These are phyloP conservation scores for Zoanthus gigantus DNA, from an alignment of 92 coral and sea anemone genomes.

Conservation along the genomic window DNA sequence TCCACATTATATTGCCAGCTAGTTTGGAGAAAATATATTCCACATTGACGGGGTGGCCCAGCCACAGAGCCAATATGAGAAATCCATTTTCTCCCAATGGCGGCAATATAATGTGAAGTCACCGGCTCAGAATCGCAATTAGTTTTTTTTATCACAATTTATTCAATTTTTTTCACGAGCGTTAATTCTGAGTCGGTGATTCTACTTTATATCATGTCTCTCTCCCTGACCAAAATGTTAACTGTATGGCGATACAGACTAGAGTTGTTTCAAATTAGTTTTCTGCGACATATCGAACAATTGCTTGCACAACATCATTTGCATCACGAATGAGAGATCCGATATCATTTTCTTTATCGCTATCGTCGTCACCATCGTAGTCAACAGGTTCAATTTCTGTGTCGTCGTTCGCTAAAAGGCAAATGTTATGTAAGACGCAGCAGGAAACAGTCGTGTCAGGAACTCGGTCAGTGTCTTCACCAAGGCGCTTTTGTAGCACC, in stretches of 20 bases:
- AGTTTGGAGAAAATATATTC: no score
- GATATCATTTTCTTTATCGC: not conserved
- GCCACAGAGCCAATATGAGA: no score
- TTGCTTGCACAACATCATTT: constrained; percentile 43
- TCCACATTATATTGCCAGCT: no score
- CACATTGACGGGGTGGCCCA: no score
- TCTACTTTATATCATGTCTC: no score
- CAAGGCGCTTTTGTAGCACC: constrained; percentile 39
- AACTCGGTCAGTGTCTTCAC: constrained; percentile 40
- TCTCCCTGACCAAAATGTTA: no score
- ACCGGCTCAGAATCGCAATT: no score
- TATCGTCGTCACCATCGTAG: not conserved
- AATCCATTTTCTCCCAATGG: no score
- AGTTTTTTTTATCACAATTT: no score
- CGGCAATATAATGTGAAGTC: no score
- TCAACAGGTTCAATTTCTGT: constrained; percentile 14
- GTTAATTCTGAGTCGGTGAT: no score
- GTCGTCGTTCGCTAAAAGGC: constrained; percentile 12
- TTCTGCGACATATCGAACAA: constrained; percentile 55
- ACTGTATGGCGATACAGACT: constrained; percentile 24
- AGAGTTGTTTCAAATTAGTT: constrained; percentile 35
- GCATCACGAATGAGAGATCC: constrained; percentile 2
- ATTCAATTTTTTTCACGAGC: no score
- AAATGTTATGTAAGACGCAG: constrained; percentile 21
- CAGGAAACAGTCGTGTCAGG: constrained; percentile 9